phyloP scores from a whole-genome alignment of 2,797 vertebrate species.

The Diplodus puntazzo region DNA sequence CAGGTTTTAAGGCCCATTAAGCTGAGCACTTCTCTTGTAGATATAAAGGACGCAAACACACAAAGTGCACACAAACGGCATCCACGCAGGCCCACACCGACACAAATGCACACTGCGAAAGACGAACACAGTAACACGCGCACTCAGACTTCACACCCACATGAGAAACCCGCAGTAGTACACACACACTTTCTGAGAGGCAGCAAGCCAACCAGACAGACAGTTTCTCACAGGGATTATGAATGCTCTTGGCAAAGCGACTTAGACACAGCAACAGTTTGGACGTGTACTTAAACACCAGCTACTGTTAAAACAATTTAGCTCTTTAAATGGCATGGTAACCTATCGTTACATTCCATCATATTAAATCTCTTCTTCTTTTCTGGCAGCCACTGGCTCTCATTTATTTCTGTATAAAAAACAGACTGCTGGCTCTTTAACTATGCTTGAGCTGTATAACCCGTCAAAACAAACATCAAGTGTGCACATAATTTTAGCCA shows the following conservation, averaged over 20 bases:
- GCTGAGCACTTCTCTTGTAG: constrained; percentile 48
- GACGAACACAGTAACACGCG: constrained; percentile 29
- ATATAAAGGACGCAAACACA: constrained; percentile 58
- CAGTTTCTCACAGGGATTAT: constrained; percentile 35
- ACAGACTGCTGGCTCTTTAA: neutral
- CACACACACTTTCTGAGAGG: constrained; percentile 44
- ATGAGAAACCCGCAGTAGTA: constrained; percentile 39
- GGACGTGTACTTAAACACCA: neutral
- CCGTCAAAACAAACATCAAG: neutral
- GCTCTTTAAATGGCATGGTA: neutral
- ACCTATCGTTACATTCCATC: neutral
- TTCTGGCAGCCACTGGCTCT: neutral
- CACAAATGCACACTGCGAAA: constrained; percentile 25
- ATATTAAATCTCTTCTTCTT: neutral
- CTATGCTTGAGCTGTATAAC: neutral
- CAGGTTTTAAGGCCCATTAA: constrained; percentile 64
- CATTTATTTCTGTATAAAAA: neutral
- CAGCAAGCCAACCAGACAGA: constrained; percentile 48
- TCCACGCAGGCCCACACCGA: constrained; percentile 24
- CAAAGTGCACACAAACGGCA: constrained; percentile 6
- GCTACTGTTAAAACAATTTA: neutral
- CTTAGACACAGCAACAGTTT: constrained; percentile 12
- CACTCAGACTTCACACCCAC: constrained; percentile 58
- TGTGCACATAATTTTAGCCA: neutral
- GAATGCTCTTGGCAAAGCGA: constrained; percentile 7